Percentiles rank a stretch among this genome's conserved stretches.
Evolutionary conservation across 2,888 invertebrate species (phyloP).

Genomic region (Venusia cambrica): DNA sequence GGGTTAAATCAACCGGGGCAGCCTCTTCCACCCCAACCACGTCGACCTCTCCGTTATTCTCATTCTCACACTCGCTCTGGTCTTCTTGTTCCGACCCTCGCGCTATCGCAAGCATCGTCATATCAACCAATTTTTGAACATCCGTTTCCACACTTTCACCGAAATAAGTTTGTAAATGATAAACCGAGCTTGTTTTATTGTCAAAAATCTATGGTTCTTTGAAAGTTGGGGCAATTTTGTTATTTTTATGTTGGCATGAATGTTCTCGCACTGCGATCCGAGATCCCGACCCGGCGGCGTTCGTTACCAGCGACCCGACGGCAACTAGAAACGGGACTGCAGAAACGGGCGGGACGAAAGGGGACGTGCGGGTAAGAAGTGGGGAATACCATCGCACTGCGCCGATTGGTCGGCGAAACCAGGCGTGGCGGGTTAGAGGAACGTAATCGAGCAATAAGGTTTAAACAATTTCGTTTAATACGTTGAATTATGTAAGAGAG

Average conservation of each 20-base stretch:
- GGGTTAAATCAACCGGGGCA: constrained; percentile 70
- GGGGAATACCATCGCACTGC: constrained; percentile 41
- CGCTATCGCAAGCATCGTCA: constrained; percentile 79
- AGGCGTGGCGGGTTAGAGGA: constrained; percentile 77
- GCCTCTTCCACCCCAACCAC: constrained; percentile 75
- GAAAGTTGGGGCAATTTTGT: background rate
- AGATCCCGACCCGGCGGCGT: constrained; percentile 44
- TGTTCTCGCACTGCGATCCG: constrained; percentile 52
- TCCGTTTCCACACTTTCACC: constrained; percentile 43
- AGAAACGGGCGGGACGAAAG: constrained; percentile 52
- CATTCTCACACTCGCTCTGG: constrained; percentile 62
- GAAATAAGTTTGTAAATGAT: constrained; percentile 33
- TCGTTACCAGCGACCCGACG: constrained; percentile 49
- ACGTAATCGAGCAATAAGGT: constrained; percentile 82
- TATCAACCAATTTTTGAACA: constrained; percentile 58
- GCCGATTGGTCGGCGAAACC: constrained; percentile 67
- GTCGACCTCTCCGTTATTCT: constrained; percentile 65
- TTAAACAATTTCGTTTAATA: constrained; percentile 83
- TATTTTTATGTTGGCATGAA: constrained; percentile 9
- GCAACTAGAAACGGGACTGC: constrained; percentile 48
- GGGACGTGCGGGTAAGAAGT: constrained; percentile 43
- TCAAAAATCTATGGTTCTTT: background rate
- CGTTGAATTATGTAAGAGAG: constrained; percentile 82
- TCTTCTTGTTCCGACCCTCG: constrained; percentile 68
- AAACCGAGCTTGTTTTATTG: constrained; percentile 1